A percentile compares a stretch with the other conserved stretches of the same genome.
phyloP scores from a whole-genome alignment of 2,888 invertebrate genomes.

The Plebejus anna region DNA sequence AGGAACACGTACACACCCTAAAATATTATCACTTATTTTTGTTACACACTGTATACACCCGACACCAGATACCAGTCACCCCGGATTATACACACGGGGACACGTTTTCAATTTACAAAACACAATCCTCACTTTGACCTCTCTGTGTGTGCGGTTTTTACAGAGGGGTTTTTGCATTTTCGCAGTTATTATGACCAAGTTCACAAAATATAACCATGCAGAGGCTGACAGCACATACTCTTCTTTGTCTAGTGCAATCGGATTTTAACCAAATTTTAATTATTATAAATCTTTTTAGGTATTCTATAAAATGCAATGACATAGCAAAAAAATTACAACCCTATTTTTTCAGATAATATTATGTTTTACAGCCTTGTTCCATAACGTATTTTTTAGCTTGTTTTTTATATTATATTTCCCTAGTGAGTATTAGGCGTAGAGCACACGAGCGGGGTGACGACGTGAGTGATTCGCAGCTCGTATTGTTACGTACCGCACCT shows the following conservation, averaged over 20 bases:
- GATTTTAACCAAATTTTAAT: too few species aligned
- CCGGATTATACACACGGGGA: conserved; percentile 32
- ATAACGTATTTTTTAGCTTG: not conserved
- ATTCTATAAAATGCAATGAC: too few species aligned
- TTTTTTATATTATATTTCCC: conserved; percentile 10
- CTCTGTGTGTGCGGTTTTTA: not conserved
- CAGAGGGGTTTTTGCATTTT: not conserved
- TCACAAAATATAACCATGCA: not conserved
- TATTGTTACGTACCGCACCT: conserved; percentile 51
- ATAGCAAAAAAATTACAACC: too few species aligned
- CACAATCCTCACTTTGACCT: conserved; percentile 39
- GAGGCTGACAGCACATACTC: not conserved
- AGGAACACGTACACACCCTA: too few species aligned
- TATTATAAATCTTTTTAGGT: too few species aligned
- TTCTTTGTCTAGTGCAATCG: not conserved
- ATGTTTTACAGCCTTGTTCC: too few species aligned
- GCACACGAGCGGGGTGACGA: conserved; percentile 31
- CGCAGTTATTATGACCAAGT: not conserved
- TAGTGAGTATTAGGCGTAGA: conserved; percentile 28
- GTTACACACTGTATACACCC: too few species aligned
- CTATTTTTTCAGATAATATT: too few species aligned
- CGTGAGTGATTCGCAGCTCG: conserved; percentile 35
- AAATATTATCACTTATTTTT: too few species aligned
- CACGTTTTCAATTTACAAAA: conserved; percentile 43
- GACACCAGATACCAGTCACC: conserved; percentile 10